Evolutionary conservation across 2,113 vertebrate species (phyloP).

Genomic region (Piprites chloris): DNA sequence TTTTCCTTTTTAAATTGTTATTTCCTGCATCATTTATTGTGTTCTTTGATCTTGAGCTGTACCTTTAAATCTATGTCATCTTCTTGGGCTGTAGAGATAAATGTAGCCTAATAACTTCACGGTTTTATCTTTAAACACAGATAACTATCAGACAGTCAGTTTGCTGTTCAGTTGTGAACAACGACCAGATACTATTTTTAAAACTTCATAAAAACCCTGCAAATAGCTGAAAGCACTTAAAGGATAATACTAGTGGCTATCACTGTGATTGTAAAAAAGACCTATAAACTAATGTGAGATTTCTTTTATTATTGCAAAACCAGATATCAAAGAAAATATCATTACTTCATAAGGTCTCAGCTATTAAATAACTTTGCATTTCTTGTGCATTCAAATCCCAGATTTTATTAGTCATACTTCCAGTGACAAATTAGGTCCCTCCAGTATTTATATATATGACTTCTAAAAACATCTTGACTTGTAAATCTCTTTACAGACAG

Average conservation of each 20-base stretch:
- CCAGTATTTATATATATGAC: neutral
- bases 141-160: constrained; percentile 67
- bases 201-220: constrained; percentile 59
- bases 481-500: neutral
- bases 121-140: constrained; percentile 70
- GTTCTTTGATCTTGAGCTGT: constrained; percentile 74
- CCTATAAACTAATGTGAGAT: neutral
- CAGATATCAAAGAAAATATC: neutral
- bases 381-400: neutral
- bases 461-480: neutral
- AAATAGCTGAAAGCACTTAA: constrained; percentile 22
- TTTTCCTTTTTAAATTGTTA: constrained; percentile 55
- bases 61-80: constrained; percentile 65
- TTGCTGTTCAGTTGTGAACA: constrained; percentile 61
- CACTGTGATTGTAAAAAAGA: neutral
- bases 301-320: neutral
- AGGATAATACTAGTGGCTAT: constrained; percentile 9
- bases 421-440: neutral
- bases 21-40: constrained; percentile 73
- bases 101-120: constrained; percentile 66
- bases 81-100: constrained; percentile 67
- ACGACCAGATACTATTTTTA: constrained; percentile 52
- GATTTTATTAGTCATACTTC: neutral
- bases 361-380: neutral
- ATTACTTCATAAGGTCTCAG: neutral